These are phyloP conservation scores for Willisornis vidua DNA, from an alignment of 2,113 vertebrate species.

Conservation along the genomic window DNA sequence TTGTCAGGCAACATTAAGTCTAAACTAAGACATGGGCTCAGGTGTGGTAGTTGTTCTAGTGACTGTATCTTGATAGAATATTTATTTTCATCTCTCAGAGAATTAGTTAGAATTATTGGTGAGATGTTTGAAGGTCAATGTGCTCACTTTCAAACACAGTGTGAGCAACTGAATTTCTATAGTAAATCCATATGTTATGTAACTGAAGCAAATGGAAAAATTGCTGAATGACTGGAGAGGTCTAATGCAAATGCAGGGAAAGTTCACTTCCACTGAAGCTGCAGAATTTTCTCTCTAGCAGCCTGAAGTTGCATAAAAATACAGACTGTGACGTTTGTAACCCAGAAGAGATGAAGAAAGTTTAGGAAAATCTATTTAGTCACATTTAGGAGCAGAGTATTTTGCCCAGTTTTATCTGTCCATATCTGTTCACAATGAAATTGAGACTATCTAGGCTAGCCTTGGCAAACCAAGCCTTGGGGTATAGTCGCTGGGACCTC, in stretches of 20 bases:
- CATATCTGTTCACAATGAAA: not conserved
- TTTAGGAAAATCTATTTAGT: not conserved
- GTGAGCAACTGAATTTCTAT: not conserved
- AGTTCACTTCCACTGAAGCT: not conserved
- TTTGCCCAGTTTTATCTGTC: not conserved
- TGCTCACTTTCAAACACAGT: not conserved
- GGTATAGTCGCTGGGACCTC: not conserved
- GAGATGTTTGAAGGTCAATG: not conserved
- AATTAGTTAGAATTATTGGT: not conserved
- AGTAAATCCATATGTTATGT: not conserved
- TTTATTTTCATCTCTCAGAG: not conserved
- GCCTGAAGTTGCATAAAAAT: not conserved
- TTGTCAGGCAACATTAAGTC: fast-evolving
- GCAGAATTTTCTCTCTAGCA: not conserved
- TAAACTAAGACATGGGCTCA: not conserved
- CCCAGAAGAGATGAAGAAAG: not conserved
- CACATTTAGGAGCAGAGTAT: not conserved
- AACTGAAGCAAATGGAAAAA: slow-evolving; percentile 7
- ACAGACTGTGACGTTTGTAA: not conserved
- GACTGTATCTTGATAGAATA: not conserved
- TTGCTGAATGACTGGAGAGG: not conserved
- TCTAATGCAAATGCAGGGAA: not conserved
- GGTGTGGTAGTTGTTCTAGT: not conserved
- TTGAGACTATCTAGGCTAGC: not conserved
- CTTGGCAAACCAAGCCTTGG: not conserved